Percentiles rank a stretch among this genome's conserved stretches.
phyloP scores from a whole-genome alignment of 2,888 invertebrate genomes.

The Perithous albicinctus region DNA sequence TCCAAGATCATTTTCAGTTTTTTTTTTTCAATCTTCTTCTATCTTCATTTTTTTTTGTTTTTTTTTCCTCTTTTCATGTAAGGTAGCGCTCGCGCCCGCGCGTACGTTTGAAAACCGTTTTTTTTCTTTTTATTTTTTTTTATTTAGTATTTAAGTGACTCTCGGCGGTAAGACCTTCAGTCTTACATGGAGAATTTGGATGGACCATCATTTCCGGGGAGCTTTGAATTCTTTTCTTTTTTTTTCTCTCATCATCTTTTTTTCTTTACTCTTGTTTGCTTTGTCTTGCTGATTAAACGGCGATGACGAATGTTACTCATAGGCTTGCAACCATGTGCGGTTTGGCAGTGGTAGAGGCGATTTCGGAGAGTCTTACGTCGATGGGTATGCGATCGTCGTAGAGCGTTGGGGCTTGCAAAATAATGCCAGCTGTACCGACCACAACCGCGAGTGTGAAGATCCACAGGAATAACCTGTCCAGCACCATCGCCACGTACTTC shows the following conservation, averaged over 20 bases:
- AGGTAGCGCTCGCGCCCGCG: slow-evolving; percentile 65
- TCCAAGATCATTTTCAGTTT: slow-evolving; percentile 45
- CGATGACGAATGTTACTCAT: slow-evolving; percentile 76
- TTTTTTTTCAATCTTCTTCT: not conserved
- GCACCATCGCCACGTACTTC: slow-evolving; percentile 99
- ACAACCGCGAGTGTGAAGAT: slow-evolving; percentile 98
- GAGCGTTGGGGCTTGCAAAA: slow-evolving; percentile 96
- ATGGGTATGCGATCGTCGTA: slow-evolving; percentile 96
- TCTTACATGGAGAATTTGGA: slow-evolving; percentile 54
- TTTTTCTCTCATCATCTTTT: slow-evolving; percentile 26
- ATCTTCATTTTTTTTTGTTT: not conserved
- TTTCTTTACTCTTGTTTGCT: slow-evolving; percentile 6
- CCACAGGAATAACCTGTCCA: slow-evolving; percentile 98
- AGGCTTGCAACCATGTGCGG: slow-evolving; percentile 87
- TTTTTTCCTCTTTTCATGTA: slow-evolving; percentile 22
- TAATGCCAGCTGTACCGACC: slow-evolving; percentile 97
- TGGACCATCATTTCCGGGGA: slow-evolving; percentile 62
- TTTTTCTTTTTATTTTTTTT: too few species aligned
- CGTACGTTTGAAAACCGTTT: slow-evolving; percentile 55
- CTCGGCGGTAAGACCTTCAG: slow-evolving; percentile 50
- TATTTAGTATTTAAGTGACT: slow-evolving; percentile 48
- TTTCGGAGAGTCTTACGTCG: slow-evolving; percentile 95
- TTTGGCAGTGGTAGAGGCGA: slow-evolving; percentile 95
- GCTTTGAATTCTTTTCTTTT: slow-evolving; percentile 53
- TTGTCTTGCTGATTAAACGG: slow-evolving; percentile 26